phyloP scores from a whole-genome alignment of 1,140 invertebrate species.

The Scaptomyza hsui region DNA sequence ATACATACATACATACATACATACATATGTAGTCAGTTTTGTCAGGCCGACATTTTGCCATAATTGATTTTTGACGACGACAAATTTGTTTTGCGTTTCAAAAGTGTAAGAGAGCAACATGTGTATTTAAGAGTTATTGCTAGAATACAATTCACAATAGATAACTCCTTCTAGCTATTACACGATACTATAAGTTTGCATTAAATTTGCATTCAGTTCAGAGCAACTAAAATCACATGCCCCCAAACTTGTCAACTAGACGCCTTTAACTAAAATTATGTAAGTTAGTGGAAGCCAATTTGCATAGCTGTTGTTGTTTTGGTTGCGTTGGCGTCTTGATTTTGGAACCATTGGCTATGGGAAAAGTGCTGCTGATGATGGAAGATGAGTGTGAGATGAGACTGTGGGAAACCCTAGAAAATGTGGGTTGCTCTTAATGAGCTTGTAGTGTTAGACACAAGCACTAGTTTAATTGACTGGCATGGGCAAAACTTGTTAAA shows the following conservation, averaged over 20 bases:
- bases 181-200: neutral
- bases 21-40: conserved; percentile 2
- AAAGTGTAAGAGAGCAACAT: conserved; percentile 45
- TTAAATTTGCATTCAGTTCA: conserved; percentile 3
- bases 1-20: no score
- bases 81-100: conserved; percentile 66
- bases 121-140: neutral
- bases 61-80: conserved; percentile 79
- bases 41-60: conserved; percentile 48
- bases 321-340: conserved; percentile 68
- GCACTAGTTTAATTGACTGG: conserved; percentile 13
- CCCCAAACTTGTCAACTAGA: conserved; percentile 40
- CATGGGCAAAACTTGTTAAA: conserved; percentile 11
- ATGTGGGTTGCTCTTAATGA: conserved; percentile 75
- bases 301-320: conserved; percentile 58
- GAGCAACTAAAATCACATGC: conserved; percentile 4
- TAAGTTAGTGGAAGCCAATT: conserved; percentile 70
- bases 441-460: conserved; percentile 64
- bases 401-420: conserved; percentile 79
- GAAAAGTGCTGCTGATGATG: conserved; percentile 56
- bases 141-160: no score
- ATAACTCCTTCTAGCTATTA: neutral
- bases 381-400: conserved; percentile 51
- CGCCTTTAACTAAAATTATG: conserved; percentile 39
- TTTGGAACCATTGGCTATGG: conserved; percentile 65